Evolutionary conservation across 2,797 vertebrate species (phyloP).

Genomic region (Microcaecilia unicolor): DNA sequence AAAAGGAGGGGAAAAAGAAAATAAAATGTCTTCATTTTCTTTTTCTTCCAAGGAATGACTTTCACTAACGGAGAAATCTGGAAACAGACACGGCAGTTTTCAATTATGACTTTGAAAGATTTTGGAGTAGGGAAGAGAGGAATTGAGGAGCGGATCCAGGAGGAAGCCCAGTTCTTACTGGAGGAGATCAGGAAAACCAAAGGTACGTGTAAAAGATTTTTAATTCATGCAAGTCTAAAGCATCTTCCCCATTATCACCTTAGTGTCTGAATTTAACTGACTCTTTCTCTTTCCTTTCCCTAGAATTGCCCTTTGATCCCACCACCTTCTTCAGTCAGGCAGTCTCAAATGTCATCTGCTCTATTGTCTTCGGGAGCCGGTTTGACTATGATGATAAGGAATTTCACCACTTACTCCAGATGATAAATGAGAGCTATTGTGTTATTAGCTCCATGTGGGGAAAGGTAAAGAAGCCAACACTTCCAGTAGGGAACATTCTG

Average conservation of each 20-base stretch:
- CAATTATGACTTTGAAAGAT: constrained; percentile 11
- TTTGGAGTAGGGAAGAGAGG: constrained; percentile 26
- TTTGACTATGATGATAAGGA: constrained; percentile 49
- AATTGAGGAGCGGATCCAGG: constrained; percentile 20
- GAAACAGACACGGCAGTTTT: constrained; percentile 25
- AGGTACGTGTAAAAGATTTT: too few species aligned
- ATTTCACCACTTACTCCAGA: constrained; percentile 39
- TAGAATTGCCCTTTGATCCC: constrained; percentile 23
- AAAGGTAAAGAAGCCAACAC: constrained; percentile 4
- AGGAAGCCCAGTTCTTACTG: constrained; percentile 20
- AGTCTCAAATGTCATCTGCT: constrained; percentile 55
- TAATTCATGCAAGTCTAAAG: too few species aligned
- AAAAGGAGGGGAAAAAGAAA: too few species aligned
- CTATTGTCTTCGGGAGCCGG: constrained; percentile 51
- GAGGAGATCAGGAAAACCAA: neutral
- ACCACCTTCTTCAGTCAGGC: constrained; percentile 32
- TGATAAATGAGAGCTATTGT: neutral
- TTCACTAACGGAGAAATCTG: constrained; percentile 5
- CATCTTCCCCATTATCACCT: too few species aligned
- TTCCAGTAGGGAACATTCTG: too few species aligned
- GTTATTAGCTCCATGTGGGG: neutral
- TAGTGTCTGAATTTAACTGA: neutral
- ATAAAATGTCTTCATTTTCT: too few species aligned
- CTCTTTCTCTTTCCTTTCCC: neutral
- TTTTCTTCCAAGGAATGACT: constrained; percentile 2